Evolutionary conservation across 1,140 invertebrate genomes (phyloP).

Genomic region (Schlechtendalia chinensis): DNA sequence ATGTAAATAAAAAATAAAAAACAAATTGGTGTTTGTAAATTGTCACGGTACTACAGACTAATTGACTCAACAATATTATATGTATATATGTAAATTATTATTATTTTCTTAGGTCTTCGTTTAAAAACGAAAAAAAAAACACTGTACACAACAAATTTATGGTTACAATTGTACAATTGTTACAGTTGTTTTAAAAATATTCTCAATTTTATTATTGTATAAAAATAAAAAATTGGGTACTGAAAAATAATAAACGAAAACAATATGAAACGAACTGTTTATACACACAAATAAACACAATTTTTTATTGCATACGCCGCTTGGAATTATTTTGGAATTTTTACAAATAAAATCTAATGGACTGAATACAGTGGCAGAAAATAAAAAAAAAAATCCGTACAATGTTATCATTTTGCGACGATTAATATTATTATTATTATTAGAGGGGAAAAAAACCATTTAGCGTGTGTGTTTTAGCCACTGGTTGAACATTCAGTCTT

Average conservation of each 20-base stretch:
- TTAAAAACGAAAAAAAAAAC: constrained; percentile 33
- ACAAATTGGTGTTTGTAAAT: constrained; percentile 48
- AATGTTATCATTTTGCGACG: not conserved
- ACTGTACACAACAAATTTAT: constrained; percentile 31
- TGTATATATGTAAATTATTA: constrained; percentile 21
- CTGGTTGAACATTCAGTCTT: constrained; percentile 46
- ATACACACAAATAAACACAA: not conserved
- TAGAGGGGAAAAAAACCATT: constrained; percentile 3
- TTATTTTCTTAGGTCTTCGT: constrained; percentile 20
- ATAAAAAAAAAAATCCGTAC: not conserved
- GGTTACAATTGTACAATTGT: not conserved
- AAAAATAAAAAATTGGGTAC: constrained; percentile 38
- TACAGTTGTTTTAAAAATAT: constrained; percentile 29
- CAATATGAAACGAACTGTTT: constrained; percentile 16
- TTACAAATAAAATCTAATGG: not conserved
- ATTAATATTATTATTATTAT: constrained; percentile 14
- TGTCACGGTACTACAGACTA: constrained; percentile 42
- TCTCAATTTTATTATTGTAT: constrained; percentile 26
- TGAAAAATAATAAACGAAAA: constrained; percentile 21
- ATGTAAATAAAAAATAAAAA: constrained; percentile 40
- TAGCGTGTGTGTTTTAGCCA: constrained; percentile 30
- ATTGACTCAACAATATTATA: constrained; percentile 46
- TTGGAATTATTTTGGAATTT: not conserved
- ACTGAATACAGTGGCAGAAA: constrained; percentile 6
- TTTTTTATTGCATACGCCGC: not conserved